Evolutionary conservation across 1,140 invertebrate species (phyloP).

Genomic region (Proctacanthus coquilletti): DNA sequence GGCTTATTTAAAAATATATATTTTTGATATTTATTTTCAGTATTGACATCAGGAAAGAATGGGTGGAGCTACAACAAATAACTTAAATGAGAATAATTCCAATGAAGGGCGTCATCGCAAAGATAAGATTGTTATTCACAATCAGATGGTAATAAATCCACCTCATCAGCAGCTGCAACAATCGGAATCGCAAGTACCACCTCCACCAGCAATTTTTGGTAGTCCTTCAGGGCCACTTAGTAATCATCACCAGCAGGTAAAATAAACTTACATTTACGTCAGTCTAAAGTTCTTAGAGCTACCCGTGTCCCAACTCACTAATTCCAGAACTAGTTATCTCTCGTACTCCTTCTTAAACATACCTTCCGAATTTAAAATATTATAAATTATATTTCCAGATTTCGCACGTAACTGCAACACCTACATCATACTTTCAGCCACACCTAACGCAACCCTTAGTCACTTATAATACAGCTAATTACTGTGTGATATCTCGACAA

Average conservation of each 20-base stretch:
- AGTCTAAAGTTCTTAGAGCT: too few species aligned
- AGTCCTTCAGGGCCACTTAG: too few species aligned
- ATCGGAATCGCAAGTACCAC: too few species aligned
- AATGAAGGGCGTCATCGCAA: conserved; percentile 13
- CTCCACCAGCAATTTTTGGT: too few species aligned
- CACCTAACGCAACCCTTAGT: conserved; percentile 5
- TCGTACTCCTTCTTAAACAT: too few species aligned
- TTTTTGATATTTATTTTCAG: conserved; percentile 10
- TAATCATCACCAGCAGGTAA: too few species aligned
- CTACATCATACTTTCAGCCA: conserved; percentile 2
- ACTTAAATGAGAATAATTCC: conserved; percentile 11
- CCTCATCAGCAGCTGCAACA: conserved; percentile 21
- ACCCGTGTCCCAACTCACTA: not conserved
- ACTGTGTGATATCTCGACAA: conserved; percentile 45
- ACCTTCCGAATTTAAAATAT: too few species aligned
- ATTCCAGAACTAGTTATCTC: too few species aligned
- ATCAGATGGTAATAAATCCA: conserved; percentile 27
- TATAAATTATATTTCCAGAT: too few species aligned
- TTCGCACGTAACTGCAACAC: not conserved
- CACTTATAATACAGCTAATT: conserved; percentile 23
- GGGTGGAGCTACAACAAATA: conserved; percentile 13
- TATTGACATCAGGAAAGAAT: conserved; percentile 31
- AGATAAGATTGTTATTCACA: conserved; percentile 28
- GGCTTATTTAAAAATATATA: not conserved
- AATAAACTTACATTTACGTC: too few species aligned